Evolutionary conservation across 2,113 vertebrate genomes (phyloP).

Genomic region (Centropristis striata): DNA sequence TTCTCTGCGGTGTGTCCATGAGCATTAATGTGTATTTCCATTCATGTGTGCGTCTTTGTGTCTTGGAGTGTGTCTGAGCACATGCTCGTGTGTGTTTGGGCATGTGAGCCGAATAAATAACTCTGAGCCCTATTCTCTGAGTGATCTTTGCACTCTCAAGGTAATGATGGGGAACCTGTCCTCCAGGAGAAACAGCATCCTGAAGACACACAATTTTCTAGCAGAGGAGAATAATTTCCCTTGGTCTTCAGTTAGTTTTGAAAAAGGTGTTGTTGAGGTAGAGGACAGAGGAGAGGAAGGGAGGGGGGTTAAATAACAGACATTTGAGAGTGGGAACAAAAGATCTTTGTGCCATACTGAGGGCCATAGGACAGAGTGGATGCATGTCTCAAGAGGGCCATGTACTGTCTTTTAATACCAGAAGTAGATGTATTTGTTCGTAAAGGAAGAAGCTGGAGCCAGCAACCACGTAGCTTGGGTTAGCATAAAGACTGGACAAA

Average conservation of each 20-base stretch:
- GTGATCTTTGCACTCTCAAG: conserved; percentile 62
- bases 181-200: conserved; percentile 52
- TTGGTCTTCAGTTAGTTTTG: conserved; percentile 34
- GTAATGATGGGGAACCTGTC: conserved; percentile 72
- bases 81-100: conserved; percentile 25
- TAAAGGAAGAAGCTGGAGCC: too few relatives aligned
- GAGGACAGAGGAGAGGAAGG: conserved; percentile 19
- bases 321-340: neutral
- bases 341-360: neutral
- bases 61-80: conserved; percentile 2
- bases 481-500: too few relatives aligned
- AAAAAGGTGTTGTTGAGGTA: conserved; percentile 50
- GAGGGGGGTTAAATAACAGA: conserved; percentile 9
- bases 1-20: conserved; percentile 12
- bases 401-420: neutral
- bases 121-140: conserved; percentile 37
- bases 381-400: neutral
- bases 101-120: conserved; percentile 60
- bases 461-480: too few relatives aligned
- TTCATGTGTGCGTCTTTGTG: neutral
- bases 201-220: conserved; percentile 55
- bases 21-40: neutral
- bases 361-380: neutral
- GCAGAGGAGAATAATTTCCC: conserved; percentile 53
- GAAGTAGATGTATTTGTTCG: neutral